Conservation (phyloP, 2,797 vertebrate genomes). For the Tauraco hartlaubi region DNA sequence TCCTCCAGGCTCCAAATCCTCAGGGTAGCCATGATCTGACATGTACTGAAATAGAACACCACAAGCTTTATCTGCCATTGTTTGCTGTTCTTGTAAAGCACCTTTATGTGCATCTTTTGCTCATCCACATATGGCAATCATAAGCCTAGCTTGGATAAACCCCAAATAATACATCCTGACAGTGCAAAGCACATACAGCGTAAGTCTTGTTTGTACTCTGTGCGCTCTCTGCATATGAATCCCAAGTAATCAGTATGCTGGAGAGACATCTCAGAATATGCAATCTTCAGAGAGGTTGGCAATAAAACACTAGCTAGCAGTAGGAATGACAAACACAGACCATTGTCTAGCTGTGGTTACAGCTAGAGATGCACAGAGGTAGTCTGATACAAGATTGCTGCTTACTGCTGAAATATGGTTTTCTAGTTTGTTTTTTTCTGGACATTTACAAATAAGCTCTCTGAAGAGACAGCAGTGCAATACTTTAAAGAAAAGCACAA, state of each 20-base stretch:
- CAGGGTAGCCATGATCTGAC: not conserved
- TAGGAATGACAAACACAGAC: not conserved
- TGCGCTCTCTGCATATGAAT: not conserved
- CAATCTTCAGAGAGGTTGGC: not conserved
- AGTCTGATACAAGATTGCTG: not conserved
- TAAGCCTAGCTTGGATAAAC: not conserved
- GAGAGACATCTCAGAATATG: not conserved
- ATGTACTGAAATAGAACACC: not conserved
- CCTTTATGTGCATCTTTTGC: not conserved
- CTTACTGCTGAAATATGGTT: not conserved
- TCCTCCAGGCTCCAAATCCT: not conserved
- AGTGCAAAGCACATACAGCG: not conserved
- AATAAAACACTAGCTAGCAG: conserved; percentile 19
- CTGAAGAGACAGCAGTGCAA: not conserved
- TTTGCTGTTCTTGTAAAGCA: not conserved
- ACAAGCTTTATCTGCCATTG: not conserved
- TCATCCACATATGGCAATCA: not conserved
- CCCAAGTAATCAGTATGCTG: not conserved
- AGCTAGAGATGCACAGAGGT: not conserved
- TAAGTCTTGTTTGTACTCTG: not conserved
- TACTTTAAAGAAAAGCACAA: not conserved
- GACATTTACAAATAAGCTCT: not conserved
- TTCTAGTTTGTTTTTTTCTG: not conserved
- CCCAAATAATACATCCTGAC: not conserved
- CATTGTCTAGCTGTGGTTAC: not conserved